Percentiles rank a stretch among this genome's conserved stretches.
Conservation (phyloP, 1,140 invertebrate species). For the Heliconius nattereri region DNA sequence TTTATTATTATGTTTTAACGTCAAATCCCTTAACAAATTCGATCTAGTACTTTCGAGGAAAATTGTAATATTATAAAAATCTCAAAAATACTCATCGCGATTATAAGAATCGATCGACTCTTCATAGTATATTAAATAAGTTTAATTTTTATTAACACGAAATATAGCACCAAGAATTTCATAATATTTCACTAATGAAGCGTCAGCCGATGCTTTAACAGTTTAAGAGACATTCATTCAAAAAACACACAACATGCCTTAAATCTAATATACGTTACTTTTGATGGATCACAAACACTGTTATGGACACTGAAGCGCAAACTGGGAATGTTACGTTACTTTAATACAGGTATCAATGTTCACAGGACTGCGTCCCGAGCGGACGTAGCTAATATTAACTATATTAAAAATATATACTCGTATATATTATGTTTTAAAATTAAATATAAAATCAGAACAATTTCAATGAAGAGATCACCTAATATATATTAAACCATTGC, state of each 20-base stretch:
- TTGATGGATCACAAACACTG: slow-evolving; percentile 79
- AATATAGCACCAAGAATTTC: slow-evolving; percentile 54
- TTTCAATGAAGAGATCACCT: slow-evolving; percentile 77
- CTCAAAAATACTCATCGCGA: slow-evolving; percentile 53
- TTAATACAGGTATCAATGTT: slow-evolving; percentile 79
- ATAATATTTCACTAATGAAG: slow-evolving; percentile 49
- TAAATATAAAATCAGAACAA: slow-evolving; percentile 69
- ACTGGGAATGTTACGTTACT: slow-evolving; percentile 78
- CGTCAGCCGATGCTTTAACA: slow-evolving; percentile 54
- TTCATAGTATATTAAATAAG: slow-evolving; percentile 47
- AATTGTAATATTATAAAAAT: slow-evolving; percentile 38
- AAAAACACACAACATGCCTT: slow-evolving; percentile 77
- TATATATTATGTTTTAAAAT: slow-evolving; percentile 66
- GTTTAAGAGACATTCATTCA: slow-evolving; percentile 57
- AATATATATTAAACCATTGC: slow-evolving; percentile 56
- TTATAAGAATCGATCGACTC: slow-evolving; percentile 50
- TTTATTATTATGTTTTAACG: slow-evolving; percentile 71
- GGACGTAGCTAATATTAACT: slow-evolving; percentile 60
- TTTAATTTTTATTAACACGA: slow-evolving; percentile 38
- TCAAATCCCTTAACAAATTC: slow-evolving; percentile 58
- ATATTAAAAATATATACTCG: slow-evolving; percentile 56
- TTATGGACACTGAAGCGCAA: slow-evolving; percentile 75
- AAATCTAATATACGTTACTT: slow-evolving; percentile 64
- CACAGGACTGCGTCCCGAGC: slow-evolving; percentile 55
- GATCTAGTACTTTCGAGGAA: slow-evolving; percentile 40